phyloP scores from a whole-genome alignment of 2,888 invertebrate species.

The Papilio demoleus region DNA sequence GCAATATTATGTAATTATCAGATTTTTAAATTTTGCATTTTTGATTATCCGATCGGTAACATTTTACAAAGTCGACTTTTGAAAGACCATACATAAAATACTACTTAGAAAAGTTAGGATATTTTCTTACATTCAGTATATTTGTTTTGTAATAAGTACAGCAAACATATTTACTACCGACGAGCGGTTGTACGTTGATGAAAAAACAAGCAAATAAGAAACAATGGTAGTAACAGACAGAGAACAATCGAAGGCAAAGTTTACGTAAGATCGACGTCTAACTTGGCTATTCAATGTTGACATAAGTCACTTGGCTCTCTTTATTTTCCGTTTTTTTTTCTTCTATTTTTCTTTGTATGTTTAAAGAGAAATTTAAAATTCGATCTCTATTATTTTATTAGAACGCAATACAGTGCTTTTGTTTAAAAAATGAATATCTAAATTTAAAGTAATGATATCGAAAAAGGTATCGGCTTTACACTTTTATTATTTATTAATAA shows the following conservation, averaged over 20 bases:
- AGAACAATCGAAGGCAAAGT: conserved; percentile 19
- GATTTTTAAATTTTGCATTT: no score
- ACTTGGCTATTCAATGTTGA: conserved; percentile 30
- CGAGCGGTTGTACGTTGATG: conserved; percentile 21
- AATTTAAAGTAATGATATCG: neutral
- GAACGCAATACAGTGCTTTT: neutral
- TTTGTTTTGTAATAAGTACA: conserved; percentile 10
- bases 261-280: conserved; percentile 27
- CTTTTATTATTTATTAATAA: no score
- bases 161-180: neutral
- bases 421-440: neutral
- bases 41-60: neutral
- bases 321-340: conserved; percentile 4
- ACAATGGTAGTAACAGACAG: conserved; percentile 3
- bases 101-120: neutral
- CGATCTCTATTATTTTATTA: conserved; percentile 6
- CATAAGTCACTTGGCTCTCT: conserved; percentile 14
- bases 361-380: neutral
- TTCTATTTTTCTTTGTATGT: conserved; percentile 8
- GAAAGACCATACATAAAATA: neutral
- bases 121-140: neutral
- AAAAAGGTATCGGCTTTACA: no score
- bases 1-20: no score
- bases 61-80: neutral
- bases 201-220: conserved; percentile 34